These are phyloP conservation scores for Echinometra lucunter DNA, from an alignment of 53 echinoderm and acorn worm genomes.

Conservation along the genomic window DNA sequence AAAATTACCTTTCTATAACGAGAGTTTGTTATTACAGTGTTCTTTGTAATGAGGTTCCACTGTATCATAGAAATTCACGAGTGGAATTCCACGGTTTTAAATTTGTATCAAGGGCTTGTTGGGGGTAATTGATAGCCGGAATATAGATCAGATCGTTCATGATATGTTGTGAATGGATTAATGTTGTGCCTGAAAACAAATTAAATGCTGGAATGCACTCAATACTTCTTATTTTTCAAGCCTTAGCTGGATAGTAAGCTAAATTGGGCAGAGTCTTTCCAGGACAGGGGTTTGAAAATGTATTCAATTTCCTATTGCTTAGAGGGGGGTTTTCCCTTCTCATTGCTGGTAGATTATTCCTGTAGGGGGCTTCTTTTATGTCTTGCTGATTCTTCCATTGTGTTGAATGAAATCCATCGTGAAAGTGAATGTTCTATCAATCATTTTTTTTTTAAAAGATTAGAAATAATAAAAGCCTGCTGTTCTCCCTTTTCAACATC, in stretches of 20 bases:
- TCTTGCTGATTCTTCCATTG: slow-evolving; percentile 22
- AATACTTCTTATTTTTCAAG: background rate
- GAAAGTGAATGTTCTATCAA: background rate
- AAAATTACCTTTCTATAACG: too few species aligned
- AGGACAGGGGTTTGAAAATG: background rate
- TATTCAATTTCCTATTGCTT: background rate
- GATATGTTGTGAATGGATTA: background rate
- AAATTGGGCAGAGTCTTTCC: background rate
- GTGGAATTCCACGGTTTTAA: too few species aligned
- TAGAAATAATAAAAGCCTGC: background rate
- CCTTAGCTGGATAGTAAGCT: background rate
- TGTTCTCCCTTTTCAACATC: background rate
- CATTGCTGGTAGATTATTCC: background rate
- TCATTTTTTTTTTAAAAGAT: background rate
- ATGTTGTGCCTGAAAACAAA: background rate
- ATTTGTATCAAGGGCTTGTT: too few species aligned
- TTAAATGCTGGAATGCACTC: background rate
- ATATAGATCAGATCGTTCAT: background rate
- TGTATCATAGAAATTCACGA: too few species aligned
- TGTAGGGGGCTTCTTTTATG: slow-evolving; percentile 4
- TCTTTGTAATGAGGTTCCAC: too few species aligned
- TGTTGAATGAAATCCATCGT: background rate
- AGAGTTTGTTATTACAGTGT: too few species aligned
- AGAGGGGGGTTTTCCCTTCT: slow-evolving; percentile 7
- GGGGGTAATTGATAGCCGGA: too few species aligned